Base-by-base conservation (phyloP, 35 echinoderm and acorn worm species). In the Apostichopus japonicus region DNA sequence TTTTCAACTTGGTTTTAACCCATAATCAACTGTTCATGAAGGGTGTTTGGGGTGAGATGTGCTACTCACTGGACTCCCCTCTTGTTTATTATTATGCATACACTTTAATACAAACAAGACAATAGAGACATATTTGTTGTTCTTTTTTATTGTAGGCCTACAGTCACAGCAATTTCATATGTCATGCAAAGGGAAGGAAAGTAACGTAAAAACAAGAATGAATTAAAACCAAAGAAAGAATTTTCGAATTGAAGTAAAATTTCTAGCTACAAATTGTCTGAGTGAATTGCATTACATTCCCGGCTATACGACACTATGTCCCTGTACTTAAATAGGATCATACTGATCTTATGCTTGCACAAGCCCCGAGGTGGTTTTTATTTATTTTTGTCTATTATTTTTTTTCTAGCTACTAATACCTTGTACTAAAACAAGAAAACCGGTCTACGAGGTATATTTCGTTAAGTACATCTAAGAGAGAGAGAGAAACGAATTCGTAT, bases 271-370 rank as follows among this genome's bases (percentile, higher is more conserved):
- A 56, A 56, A 84, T 57, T 56, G 24, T 17, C 52, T 24, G 52
- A 84, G 80, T 84, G 80, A 84, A 84, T 84, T 84, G 80, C 80
- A 84, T 84, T 84, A 84, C 52, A 58, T 84, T 84, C 80, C 80
- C 80, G 80, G 80, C 80, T 84, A 84, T 84, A 84, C 54, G 80
- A 84, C 21, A 80, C 54, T n/a, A 84, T 84, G 80, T 84, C 80
- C 80, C 15, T 5, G 80, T 57, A 80, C 14, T 53, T 80, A 80
- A 44, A 55, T 53, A 56, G 80, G 80, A 84, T 84, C 80, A 84
- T 56, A 84, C 5, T 58, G 10, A 56, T 84, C 19, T 54, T 84
- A 51, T 84, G n/a, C 54, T 84, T 84, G 80, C 80, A 84, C 80
- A 56, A 84, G 52, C 56, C 80, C 80, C 80, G 80, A 84, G 54